phyloP scores from a whole-genome alignment of 2,797 vertebrate genomes.

The Bucorvus abyssinicus region DNA sequence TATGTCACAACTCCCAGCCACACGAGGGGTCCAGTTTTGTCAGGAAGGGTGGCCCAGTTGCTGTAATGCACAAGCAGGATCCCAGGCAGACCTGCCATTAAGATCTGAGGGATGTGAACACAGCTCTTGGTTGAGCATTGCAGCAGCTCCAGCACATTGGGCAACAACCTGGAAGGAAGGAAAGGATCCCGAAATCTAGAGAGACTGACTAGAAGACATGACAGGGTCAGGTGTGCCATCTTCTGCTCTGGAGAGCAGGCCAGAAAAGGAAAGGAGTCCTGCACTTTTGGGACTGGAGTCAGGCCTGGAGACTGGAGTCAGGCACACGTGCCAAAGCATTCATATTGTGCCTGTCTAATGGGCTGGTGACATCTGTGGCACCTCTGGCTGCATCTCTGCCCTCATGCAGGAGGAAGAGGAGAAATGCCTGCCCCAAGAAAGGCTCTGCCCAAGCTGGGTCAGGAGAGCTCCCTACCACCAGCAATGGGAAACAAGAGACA shows the following conservation, averaged over 20 bases:
- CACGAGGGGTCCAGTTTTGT: neutral
- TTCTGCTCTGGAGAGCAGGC: no score
- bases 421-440: neutral
- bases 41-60: neutral
- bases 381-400: neutral
- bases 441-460: neutral
- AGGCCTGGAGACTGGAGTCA: no score
- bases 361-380: neutral
- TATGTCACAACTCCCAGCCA: neutral
- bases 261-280: neutral
- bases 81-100: neutral
- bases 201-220: rapidly evolving
- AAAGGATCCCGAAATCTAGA: neutral
- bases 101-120: neutral
- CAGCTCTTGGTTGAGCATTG: neutral
- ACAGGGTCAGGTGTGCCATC: neutral
- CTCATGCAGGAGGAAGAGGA: neutral
- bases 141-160: neutral
- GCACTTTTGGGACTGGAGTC: no score
- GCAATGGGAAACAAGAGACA: neutral
- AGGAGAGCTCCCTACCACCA: neutral
- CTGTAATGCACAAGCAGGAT: neutral
- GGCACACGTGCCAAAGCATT: neutral
- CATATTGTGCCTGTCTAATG: rapidly evolving
- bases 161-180: neutral